Conservation (phyloP, 2,797 vertebrate genomes). For the Hippopotamyrus pictus region DNA sequence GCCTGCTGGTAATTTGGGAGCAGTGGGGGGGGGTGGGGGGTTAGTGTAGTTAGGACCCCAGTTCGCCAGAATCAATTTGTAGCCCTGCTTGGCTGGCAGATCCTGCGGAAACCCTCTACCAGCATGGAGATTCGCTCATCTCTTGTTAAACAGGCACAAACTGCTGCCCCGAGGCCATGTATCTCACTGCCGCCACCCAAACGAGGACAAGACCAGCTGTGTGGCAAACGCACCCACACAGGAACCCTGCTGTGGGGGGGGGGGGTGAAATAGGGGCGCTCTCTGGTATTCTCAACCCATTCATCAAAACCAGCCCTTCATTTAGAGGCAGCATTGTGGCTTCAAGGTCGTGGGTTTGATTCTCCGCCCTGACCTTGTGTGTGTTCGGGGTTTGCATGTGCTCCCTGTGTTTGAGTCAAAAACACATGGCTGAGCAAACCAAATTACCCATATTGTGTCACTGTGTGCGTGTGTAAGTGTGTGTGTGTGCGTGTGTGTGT, state of each 20-base stretch:
- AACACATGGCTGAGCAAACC: neutral
- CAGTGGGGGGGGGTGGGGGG: neutral
- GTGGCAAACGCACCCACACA: neutral
- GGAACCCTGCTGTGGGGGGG: neutral
- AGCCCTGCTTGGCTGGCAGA: neutral
- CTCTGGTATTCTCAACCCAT: neutral
- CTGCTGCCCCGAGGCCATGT: neutral
- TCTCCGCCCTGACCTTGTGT: neutral
- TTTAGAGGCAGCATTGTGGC: neutral
- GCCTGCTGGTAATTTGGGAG: neutral
- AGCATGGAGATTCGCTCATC: neutral
- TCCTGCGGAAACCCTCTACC: neutral
- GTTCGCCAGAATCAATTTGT: constrained; percentile 2
- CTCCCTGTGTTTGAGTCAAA: neutral
- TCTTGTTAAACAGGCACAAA: neutral
- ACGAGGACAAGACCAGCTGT: neutral
- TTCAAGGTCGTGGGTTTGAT: neutral
- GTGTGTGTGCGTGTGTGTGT: neutral
- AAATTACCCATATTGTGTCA: neutral
- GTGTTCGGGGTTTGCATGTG: neutral
- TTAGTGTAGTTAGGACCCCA: neutral
- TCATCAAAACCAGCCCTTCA: neutral
- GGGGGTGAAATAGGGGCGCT: too few species aligned
- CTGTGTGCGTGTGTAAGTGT: neutral
- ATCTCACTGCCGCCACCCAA: neutral